Base-by-base conservation (phyloP, 37 sponge, comb jelly and placozoan species). In the Bolinopsis microptera region DNA sequence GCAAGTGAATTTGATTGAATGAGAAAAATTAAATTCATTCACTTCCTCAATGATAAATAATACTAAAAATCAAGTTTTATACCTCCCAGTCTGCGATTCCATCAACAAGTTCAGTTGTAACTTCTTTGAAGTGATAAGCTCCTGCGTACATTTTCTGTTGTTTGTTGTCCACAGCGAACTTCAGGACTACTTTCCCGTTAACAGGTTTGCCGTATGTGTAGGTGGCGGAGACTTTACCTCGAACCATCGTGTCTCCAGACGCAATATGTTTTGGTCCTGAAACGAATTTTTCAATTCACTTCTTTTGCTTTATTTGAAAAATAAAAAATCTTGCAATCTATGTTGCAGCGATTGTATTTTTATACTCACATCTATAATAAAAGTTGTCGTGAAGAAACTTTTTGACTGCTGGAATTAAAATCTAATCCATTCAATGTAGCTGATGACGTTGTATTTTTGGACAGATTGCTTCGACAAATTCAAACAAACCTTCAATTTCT, bases 161-260 rank as follows among this genome's bases (percentile, higher is more conserved):
- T 22, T 70, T 70, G 74, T 77, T 77, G 35, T 77, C 80, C 35
- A 77, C 80, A 35, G 80, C 80, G 33, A 77, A 77, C 80, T 77
- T 77, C 33, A 77, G 80, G 3, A 32, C 32, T 16, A 77, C 80
- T 77, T 77, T 31, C 26, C 90, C 90, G 39, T 39, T n/a, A 30
- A 86, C 61, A 13, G 90, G 90, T 39, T 86, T 86, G 0, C 90
- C 90, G 61, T 86, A 86, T 28, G 90, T 86, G 90, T 86, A 86
- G 9, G 61, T 86, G 27, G 90, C 90, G 0, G 41, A 3, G 0
- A 86, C 28, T n/a, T 41, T 86, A 23, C 90, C 90, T 5, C 24
- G 34, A 28, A 86, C 61, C 0, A 40, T 40, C 2, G 41, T 86
- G 31, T 41, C 90, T 2, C 39, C 90, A 22, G 21, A 25, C 3